phyloP scores from a whole-genome alignment of 1,140 invertebrate genomes.

The Anadara kagoshimensis region DNA sequence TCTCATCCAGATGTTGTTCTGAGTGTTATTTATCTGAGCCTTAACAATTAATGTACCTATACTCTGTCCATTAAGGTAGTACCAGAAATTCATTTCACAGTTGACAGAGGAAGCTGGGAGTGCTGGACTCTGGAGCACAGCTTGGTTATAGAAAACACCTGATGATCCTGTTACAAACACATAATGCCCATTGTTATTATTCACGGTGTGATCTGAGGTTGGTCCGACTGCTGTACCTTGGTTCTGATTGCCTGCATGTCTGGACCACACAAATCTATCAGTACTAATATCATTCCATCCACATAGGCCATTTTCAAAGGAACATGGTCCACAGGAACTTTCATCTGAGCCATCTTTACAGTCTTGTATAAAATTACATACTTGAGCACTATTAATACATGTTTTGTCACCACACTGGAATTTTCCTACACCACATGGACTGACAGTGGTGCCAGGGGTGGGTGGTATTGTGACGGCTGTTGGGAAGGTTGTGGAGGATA shows the following conservation, averaged over 20 bases:
- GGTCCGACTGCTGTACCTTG: constrained; percentile 42
- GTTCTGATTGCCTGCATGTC: constrained; percentile 32
- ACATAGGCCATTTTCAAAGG: constrained; percentile 67
- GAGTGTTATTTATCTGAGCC: constrained; percentile 46
- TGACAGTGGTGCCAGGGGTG: constrained; percentile 44
- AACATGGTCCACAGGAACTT: constrained; percentile 63
- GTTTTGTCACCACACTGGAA: constrained; percentile 54
- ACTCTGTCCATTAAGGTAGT: constrained; percentile 81
- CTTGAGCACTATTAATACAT: constrained; percentile 50
- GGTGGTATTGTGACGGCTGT: constrained; percentile 52
- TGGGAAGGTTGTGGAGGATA: constrained; percentile 42
- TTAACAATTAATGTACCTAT: constrained; percentile 48
- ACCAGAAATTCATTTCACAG: constrained; percentile 78
- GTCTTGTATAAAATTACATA: constrained; percentile 63
- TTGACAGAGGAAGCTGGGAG: constrained; percentile 52
- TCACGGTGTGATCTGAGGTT: constrained; percentile 51
- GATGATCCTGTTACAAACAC: constrained; percentile 57
- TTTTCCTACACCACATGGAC: constrained; percentile 46
- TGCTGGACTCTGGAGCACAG: constrained; percentile 58
- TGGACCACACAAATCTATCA: constrained; percentile 64
- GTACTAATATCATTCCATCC: constrained; percentile 68
- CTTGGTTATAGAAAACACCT: constrained; percentile 59
- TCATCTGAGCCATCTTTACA: constrained; percentile 69
- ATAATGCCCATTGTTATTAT: constrained; percentile 57
- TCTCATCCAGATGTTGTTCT: constrained; percentile 28